These are phyloP conservation scores for Gymnoscopelus microlampas DNA, from an alignment of 2,797 vertebrate genomes.

Conservation along the genomic window DNA sequence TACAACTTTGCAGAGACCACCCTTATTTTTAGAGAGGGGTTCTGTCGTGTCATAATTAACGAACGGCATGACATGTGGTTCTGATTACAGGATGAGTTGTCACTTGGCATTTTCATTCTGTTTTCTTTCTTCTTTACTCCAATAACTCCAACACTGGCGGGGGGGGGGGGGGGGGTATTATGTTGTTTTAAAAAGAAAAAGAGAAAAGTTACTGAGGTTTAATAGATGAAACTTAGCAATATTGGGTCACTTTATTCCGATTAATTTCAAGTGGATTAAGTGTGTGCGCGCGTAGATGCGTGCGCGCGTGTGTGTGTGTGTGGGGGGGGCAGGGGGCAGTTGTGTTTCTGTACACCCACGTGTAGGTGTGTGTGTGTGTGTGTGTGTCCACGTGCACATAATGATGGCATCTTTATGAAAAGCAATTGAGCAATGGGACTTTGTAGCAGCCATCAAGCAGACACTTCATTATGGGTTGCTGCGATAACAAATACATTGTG, in stretches of 20 bases:
- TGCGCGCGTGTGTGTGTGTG: conserved; percentile 1
- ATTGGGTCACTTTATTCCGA: conserved; percentile 30
- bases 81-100: no score
- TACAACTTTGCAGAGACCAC: conserved; percentile 58
- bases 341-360: not conserved
- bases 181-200: no score
- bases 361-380: conserved; percentile 30
- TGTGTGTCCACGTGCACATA: conserved; percentile 62
- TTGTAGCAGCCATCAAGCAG: conserved; percentile 76
- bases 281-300: conserved; percentile 11
- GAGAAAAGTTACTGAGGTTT: no score
- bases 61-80: no score
- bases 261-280: conserved; percentile 68
- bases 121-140: no score
- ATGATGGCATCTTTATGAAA: conserved; percentile 75
- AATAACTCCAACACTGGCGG: no score
- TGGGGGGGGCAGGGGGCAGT: conserved; percentile 3
- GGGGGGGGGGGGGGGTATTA: no score
- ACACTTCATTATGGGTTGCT: conserved; percentile 77
- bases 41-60: not conserved
- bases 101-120: no score
- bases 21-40: conserved; percentile 35
- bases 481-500: conserved; percentile 79
- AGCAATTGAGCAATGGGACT: conserved; percentile 75
- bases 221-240: no score